Evolutionary conservation across 2,797 vertebrate genomes (phyloP), one percentile per base, ranked within the genome.

Genomic region (Decapterus maruadsi): DNA sequence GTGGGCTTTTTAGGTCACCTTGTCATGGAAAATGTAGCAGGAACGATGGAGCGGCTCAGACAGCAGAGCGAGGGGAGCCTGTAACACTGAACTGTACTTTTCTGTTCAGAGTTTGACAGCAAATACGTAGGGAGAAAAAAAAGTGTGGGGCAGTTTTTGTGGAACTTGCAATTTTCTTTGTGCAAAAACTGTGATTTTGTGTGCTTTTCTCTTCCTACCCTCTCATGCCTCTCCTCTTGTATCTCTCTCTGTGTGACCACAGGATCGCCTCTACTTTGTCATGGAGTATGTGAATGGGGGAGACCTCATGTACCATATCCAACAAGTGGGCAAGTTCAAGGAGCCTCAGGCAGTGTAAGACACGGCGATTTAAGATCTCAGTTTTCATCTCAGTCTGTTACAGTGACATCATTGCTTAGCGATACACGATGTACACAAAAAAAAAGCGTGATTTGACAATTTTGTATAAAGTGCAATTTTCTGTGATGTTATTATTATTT

Each of bases 331-430:
- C 68, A 99, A 97, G 82, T 99, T 99, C 89, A 99, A 99, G 93
- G 98, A 99, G 82, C 98, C 98, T 6, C 98, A 99, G 90, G 97
- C 97, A 92, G 98, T 99, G 98, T 99, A 95, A 98, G 98, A 69
- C 55, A 45, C 19, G 17, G 6, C 8, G 2, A 0, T 48, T 70
- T 16, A 36, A 59, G 6, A 36, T 51, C 53, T 26, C 12, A 34
- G 10, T 48, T 40, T 31, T 34, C 2, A 60, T 40, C 38, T 29
- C 20, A 45, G 22, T 14, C 40, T 26, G 38, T 29, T 14, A 51
- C n/a, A n/a, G n/a, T n/a, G n/a, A 1, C 20, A 54, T 3, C 48
- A 29, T 59, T 54, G 7, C 38, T 3, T 4, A 14, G 4, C 8
- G 5, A 38, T 31, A 10, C 1, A n/a, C n/a, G 20, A n/a, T 4